These are phyloP conservation scores for Apamea sordens DNA, from an alignment of 2,888 invertebrate genomes.

Conservation along the genomic window DNA sequence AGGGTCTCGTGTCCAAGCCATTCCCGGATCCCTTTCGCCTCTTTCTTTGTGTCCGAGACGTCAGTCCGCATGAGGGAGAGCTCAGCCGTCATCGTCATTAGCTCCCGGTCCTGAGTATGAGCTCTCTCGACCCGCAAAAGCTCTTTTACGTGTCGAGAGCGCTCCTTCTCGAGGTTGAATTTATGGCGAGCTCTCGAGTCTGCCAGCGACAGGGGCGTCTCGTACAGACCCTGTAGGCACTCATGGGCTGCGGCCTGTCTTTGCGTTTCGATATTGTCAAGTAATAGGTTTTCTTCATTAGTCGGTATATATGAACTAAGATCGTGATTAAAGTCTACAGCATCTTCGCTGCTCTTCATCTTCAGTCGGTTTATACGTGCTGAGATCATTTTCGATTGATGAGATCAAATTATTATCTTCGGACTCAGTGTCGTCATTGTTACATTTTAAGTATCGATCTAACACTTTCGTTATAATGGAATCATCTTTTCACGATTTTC, in stretches of 20 bases:
- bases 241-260: neutral
- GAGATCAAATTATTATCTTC: no score
- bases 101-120: neutral
- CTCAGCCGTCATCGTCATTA: neutral
- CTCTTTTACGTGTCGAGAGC: neutral
- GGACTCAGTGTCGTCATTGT: no score
- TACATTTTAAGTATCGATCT: no score
- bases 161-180: neutral
- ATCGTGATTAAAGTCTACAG: no score
- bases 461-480: no score
- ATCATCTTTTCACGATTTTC: no score
- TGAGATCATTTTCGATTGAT: no score
- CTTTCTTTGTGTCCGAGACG: neutral
- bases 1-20: neutral
- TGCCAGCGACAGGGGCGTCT: neutral
- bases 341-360: no score
- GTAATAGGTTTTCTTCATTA: no score
- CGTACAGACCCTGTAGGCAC: neutral
- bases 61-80: neutral
- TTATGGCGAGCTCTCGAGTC: conserved; percentile 3
- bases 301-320: no score
- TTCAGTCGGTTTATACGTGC: no score
- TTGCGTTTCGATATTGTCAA: no score
- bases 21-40: neutral
- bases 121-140: neutral